Evolutionary conservation across 2,888 invertebrate genomes (phyloP).

Genomic region (Beris chalybata): DNA sequence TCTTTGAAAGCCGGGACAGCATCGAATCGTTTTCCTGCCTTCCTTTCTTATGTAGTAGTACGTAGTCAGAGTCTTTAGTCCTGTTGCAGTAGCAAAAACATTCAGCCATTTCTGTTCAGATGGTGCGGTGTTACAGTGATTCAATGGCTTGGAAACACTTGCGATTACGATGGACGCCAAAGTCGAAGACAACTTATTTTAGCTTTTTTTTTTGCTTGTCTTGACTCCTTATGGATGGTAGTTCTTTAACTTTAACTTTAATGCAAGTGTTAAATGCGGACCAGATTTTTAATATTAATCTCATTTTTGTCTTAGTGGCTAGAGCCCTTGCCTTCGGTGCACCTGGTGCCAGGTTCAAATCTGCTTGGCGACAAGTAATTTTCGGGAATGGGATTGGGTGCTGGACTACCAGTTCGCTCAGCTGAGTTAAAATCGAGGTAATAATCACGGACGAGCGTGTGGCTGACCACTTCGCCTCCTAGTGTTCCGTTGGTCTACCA

Average conservation of each 20-base stretch:
- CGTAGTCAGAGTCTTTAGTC: slow-evolving; percentile 13
- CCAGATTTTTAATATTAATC: slow-evolving; percentile 5
- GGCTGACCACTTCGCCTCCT: no score
- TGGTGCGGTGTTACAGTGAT: slow-evolving; percentile 34
- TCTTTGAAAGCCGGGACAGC: slow-evolving; percentile 32
- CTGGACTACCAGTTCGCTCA: no score
- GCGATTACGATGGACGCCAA: slow-evolving; percentile 37
- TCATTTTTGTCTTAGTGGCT: slow-evolving; percentile 18
- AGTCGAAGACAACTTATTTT: slow-evolving; percentile 25
- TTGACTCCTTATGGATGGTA: slow-evolving; percentile 12
- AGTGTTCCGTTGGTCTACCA: no score
- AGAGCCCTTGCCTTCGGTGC: no score
- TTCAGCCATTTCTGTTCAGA: slow-evolving; percentile 34
- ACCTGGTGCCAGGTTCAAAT: no score
- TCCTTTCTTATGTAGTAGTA: slow-evolving; percentile 13
- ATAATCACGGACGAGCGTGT: no score
- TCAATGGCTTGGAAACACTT: slow-evolving; percentile 38
- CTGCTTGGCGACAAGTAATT: no score
- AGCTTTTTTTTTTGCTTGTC: not conserved
- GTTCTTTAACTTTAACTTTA: not conserved
- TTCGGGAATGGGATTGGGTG: no score
- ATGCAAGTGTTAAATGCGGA: not conserved
- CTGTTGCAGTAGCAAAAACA: slow-evolving; percentile 33
- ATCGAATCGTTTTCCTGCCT: slow-evolving; percentile 22
- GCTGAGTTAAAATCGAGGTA: no score